phyloP scores from a whole-genome alignment of 2,113 vertebrate genomes.

The Andinoacara biseriatus region DNA sequence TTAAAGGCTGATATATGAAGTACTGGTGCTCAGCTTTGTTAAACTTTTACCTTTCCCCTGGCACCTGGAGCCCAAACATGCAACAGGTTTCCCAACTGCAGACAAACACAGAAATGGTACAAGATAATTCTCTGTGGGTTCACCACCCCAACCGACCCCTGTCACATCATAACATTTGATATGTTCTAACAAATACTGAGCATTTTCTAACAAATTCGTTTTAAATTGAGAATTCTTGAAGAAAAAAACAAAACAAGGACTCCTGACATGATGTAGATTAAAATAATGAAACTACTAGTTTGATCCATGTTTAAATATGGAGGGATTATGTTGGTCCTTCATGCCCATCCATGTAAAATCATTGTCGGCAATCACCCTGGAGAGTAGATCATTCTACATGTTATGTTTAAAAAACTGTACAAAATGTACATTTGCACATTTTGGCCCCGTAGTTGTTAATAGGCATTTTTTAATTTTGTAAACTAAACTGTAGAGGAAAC shows the following conservation, averaged over 20 bases:
- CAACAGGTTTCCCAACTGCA: neutral
- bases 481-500: neutral
- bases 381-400: too few relatives aligned
- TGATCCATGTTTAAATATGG: too few relatives aligned
- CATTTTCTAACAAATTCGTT: neutral
- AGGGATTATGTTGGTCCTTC: too few relatives aligned
- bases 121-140: neutral
- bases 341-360: too few relatives aligned
- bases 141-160: neutral
- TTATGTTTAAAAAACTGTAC: too few relatives aligned
- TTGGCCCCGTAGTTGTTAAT: neutral
- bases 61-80: neutral
- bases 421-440: too few relatives aligned
- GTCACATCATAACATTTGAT: neutral
- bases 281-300: too few relatives aligned
- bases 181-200: neutral
- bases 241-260: too few relatives aligned
- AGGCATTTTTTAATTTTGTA: neutral
- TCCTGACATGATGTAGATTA: too few relatives aligned
- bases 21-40: neutral
- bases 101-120: neutral
- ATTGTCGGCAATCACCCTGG: too few relatives aligned
- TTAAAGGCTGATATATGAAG: too few relatives aligned
- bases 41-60: neutral
- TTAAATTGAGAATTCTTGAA: neutral